These are phyloP conservation scores for Drosophila meridiana DNA, from an alignment of 2,888 invertebrate species.

Conservation along the genomic window DNA sequence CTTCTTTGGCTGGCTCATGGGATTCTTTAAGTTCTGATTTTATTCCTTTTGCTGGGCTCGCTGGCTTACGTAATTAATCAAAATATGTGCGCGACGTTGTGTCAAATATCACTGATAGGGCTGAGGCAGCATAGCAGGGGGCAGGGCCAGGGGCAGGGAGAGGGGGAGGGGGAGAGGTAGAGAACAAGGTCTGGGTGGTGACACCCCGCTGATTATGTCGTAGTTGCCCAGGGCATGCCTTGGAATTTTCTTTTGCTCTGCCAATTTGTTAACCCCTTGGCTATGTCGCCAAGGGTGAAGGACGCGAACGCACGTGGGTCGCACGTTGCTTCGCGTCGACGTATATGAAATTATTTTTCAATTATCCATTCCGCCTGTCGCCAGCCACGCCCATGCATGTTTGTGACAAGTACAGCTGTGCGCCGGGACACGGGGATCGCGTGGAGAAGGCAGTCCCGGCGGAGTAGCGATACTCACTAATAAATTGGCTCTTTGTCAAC, in stretches of 20 bases:
- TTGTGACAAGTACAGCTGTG: slow-evolving; percentile 56
- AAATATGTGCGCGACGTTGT: slow-evolving; percentile 63
- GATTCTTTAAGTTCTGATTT: background rate
- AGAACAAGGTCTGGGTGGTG: background rate
- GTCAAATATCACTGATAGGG: slow-evolving; percentile 40
- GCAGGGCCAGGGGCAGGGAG: background rate
- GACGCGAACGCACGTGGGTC: slow-evolving; percentile 29
- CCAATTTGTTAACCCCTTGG: slow-evolving; percentile 47
- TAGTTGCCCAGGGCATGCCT: slow-evolving; percentile 34
- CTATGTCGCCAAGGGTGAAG: slow-evolving; percentile 8
- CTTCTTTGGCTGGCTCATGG: slow-evolving; percentile 15
- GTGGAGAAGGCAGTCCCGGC: background rate
- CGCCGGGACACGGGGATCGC: background rate
- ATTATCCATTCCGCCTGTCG: slow-evolving; percentile 62
- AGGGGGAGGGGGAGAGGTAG: background rate
- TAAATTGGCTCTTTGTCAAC: slow-evolving; percentile 22
- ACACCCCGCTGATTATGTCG: slow-evolving; percentile 18
- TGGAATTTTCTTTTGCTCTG: slow-evolving; percentile 50
- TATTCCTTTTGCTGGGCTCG: slow-evolving; percentile 12
- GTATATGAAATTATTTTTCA: slow-evolving; percentile 80
- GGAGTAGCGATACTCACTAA: background rate
- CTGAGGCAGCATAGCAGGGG: background rate
- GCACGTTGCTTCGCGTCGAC: slow-evolving; percentile 3
- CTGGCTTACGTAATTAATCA: slow-evolving; percentile 66
- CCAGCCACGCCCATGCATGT: slow-evolving; percentile 56